Evolutionary conservation across 23 tunicate genomes (phyloP).

Genomic region (Halocynthia aurantium): DNA sequence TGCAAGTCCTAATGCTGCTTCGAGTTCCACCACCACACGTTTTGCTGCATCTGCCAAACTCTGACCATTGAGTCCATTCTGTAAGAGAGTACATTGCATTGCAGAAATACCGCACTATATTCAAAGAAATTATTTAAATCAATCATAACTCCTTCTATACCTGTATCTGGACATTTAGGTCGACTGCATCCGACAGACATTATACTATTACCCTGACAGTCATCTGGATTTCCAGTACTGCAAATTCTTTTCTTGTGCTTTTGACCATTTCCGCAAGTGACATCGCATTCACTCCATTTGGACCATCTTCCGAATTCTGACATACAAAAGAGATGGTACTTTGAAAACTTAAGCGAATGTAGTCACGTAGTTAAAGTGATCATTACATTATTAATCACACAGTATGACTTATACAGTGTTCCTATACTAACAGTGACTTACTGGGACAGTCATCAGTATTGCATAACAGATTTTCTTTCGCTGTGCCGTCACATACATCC

Average conservation of each 20-base stretch:
- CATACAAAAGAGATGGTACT: neutral
- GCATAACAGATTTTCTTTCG: no score
- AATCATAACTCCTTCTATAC: neutral
- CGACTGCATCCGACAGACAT: neutral
- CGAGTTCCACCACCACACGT: conserved; percentile 13
- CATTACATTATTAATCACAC: no score
- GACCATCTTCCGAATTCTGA: conserved; percentile 24
- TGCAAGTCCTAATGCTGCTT: conserved; percentile 1
- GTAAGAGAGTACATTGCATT: neutral
- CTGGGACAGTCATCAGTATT: no score
- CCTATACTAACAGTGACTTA: no score
- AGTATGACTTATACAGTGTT: no score
- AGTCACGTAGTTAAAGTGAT: no score
- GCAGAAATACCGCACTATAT: neutral
- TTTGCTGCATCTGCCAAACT: conserved; percentile 3
- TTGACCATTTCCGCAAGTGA: conserved; percentile 22
- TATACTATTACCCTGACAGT: neutral
- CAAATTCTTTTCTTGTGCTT: conserved; percentile 1
- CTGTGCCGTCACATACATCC: no score
- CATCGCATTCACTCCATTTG: conserved; percentile 24
- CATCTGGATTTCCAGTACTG: conserved; percentile 2
- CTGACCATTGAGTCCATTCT: conserved; percentile 4
- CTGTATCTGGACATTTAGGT: conserved; percentile 1
- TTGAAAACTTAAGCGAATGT: no score
- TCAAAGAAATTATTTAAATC: neutral